Evolutionary conservation across 2,797 vertebrate genomes (phyloP), one percentile per base, ranked within the genome.

Genomic region (Lateolabrax maculatus): DNA sequence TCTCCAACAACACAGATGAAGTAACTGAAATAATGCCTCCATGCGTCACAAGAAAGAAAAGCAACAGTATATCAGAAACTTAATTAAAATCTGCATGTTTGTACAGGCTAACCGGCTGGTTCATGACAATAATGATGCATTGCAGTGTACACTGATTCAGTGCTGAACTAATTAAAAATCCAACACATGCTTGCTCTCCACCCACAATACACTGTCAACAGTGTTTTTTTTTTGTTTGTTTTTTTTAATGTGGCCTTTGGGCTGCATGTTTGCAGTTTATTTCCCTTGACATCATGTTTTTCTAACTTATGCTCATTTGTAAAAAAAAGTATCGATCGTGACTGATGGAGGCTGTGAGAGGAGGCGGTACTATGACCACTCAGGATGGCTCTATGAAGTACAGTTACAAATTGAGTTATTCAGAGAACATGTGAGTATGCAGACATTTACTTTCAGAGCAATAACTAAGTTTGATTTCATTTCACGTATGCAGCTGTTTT

Each of bases 391-490:
- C 25, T 37, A 56, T 37, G 7, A 27, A 46, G 66, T 53, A 49
- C 39, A 46, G 49, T 65, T 31, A 36, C 52, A 67, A 57, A 71
- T 29, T 13, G 13, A 80, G 69, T 52, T 34, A 62, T 61, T 43
- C 27, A 31, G 12, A 15, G 18, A 51, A 55, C 11, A 55, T 39
- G 31, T 5, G 7, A 36, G 36, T 8, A 2, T 1, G 48, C 41
- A 72, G 51, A 67, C 77, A n/a, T 71, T 75, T 58, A 70, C 18
- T 65, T 48, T 48, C 67, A 25, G 37, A 37, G 41, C 23, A 65
- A 46, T 48, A 60, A 69, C 72, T 8, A 44, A 25, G 76, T 51
- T 58, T 76, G 60, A 64, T 80, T 80, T 71, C 3, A 70, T 70
- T 74, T 71, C 34, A 49, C 23, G 9, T 23, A 9, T 39, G 52